Percentiles rank a stretch among this genome's conserved stretches.
These are phyloP conservation scores for Slavum lentiscoides DNA, from an alignment of 2,888 invertebrate species.

Conservation along the genomic window DNA sequence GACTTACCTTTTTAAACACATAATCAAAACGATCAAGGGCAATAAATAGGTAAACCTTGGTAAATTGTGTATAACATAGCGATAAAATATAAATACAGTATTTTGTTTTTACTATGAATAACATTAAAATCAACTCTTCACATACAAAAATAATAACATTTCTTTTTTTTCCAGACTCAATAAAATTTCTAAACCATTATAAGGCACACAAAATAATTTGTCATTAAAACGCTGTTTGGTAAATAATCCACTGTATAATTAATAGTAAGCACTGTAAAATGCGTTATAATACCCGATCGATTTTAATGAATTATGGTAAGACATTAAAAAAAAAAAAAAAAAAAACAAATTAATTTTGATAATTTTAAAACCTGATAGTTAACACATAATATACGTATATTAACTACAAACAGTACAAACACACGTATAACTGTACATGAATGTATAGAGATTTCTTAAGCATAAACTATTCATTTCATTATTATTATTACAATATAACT, in stretches of 20 bases:
- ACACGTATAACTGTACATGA: background rate
- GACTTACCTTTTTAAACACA: background rate
- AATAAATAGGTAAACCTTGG: conserved; percentile 7
- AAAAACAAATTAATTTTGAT: background rate
- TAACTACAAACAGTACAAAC: background rate
- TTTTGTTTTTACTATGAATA: background rate
- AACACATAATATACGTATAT: conserved; percentile 6
- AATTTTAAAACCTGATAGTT: conserved; percentile 23
- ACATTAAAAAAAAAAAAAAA: conserved; percentile 1
- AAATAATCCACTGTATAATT: background rate
- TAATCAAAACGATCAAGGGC: background rate
- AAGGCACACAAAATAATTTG: background rate
- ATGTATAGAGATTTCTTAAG: conserved; percentile 10
- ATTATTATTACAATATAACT: background rate
- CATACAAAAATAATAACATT: conserved; percentile 2
- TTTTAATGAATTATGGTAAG: background rate
- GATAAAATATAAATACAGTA: conserved; percentile 6
- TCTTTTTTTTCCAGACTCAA: background rate
- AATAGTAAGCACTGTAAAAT: background rate
- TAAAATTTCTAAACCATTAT: conserved; percentile 6
- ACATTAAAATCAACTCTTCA: background rate
- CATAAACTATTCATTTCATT: background rate
- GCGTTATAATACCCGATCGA: background rate
- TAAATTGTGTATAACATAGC: conserved; percentile 1
- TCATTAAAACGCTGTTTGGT: background rate